Evolutionary conservation across 2,888 invertebrate species (phyloP), one percentile per base, ranked within the genome.

Genomic region (Choristoneura rosaceana): DNA sequence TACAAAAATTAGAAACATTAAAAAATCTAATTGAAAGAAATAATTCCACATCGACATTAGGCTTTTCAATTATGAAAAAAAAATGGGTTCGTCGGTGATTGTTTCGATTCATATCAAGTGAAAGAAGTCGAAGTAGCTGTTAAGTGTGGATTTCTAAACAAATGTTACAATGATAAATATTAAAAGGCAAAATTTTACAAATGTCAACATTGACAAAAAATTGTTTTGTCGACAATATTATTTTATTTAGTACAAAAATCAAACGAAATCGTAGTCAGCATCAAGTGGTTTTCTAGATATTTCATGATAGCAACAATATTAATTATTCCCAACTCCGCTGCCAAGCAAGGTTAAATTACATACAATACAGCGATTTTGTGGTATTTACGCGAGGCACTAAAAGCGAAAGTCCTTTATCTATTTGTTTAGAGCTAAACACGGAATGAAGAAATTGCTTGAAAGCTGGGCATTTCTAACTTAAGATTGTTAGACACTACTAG

Each of bases 401-500:
- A 62, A 62, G 50, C 15, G 15, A n/a, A 52, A 60, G 47, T 17
- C 3, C 17, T 38, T 17, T 7, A 14, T 34, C 8, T 38, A n/a
- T n/a, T 10, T 15, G 33, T 14, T 63, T n/a, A 15, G 41, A 10
- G 33, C 55, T 64, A 47, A 3, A 63, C 62, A 45, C 12, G 9
- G 33, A 58, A 15, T 59, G 43, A 55, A n/a, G 45, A 25, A 55
- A 55, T 52, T 14, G 43, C 45, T 47, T 61, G 33, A 34, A 67
- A 62, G 67, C 62, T 12, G 55, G 45, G 55, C 55, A 34, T 69
- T 50, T 58, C 67, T 67, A 68, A 41, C 67, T 67, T 55, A 43
- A 70, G 15, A 33, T 66, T 74, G 73, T 74, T 75, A 76, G 68
- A 71, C 66, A 74, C 73, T 74, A 74, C 73, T 74, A 74, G 79